Evolutionary conservation across 2,888 invertebrate species (phyloP).

Genomic region (Pristionchus maxplancki): DNA sequence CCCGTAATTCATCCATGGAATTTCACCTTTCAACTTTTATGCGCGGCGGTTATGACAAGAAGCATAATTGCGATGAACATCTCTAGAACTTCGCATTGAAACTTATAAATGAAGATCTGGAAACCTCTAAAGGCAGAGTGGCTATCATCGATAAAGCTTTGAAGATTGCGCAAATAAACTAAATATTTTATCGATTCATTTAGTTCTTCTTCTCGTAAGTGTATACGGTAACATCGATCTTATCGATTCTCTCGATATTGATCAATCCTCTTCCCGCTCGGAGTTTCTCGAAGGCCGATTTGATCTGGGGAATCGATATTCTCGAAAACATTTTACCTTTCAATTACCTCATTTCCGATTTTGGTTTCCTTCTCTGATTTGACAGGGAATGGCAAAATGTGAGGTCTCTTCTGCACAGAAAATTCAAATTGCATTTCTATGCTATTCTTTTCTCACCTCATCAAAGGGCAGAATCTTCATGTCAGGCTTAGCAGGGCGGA

Average conservation of each 20-base stretch:
- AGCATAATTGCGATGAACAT: neutral
- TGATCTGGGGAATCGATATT: neutral
- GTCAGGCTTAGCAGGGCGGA: neutral
- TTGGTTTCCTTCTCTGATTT: neutral
- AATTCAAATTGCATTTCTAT: neutral
- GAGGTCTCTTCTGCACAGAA: neutral
- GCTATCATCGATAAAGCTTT: neutral
- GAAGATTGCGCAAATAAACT: neutral
- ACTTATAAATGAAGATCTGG: too few species aligned
- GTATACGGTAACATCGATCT: slow-evolving; percentile 1
- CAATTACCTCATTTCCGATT: neutral
- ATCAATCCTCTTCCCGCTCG: neutral
- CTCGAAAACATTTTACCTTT: neutral
- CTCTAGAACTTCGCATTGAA: neutral
- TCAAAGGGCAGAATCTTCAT: neutral
- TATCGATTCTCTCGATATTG: slow-evolving; percentile 36
- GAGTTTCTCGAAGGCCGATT: neutral
- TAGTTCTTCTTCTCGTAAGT: neutral
- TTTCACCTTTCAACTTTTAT: neutral
- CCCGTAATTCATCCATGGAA: neutral
- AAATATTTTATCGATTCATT: neutral
- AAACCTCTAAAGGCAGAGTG: neutral
- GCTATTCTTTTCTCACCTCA: neutral
- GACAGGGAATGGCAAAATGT: neutral
- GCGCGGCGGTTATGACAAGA: neutral